A percentile compares a stretch with the other conserved stretches of the same genome.
Evolutionary conservation across 2,113 vertebrate species (phyloP).

Genomic region (Rhinolophus ferrumequinum): DNA sequence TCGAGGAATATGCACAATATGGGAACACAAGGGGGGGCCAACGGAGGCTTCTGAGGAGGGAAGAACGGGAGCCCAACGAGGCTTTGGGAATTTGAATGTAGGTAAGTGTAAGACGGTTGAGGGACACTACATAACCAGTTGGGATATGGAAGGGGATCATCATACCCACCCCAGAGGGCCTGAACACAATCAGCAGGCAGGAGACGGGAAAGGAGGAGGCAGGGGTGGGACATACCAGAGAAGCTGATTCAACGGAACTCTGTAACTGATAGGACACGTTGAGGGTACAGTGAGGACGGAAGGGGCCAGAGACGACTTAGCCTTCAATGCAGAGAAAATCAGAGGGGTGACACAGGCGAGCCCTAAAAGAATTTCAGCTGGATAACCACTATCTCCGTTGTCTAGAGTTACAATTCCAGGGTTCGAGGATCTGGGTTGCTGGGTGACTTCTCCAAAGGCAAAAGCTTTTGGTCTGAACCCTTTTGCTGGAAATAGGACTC

Average conservation of each 20-base stretch:
- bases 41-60: not conserved
- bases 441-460: not conserved
- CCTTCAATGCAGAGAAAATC: not conserved
- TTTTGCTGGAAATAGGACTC: not conserved
- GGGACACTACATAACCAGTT: not conserved
- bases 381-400: not conserved
- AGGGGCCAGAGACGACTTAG: not conserved
- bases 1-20: fast-evolving
- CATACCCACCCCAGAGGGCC: not conserved
- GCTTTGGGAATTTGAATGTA: not conserved
- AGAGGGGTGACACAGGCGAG: not conserved
- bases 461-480: not conserved
- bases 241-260: not conserved
- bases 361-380: not conserved
- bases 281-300: not conserved
- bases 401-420: not conserved
- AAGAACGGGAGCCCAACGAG: not conserved
- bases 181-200: not conserved
- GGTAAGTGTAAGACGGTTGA: not conserved
- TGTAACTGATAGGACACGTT: not conserved
- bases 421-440: not conserved
- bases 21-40: no score
- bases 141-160: not conserved
- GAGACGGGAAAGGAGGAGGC: not conserved
- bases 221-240: not conserved